A percentile compares a stretch with the other conserved stretches of the same genome.
Conservation (phyloP, 2,888 invertebrate species). For the Agonopterix heracliana region DNA sequence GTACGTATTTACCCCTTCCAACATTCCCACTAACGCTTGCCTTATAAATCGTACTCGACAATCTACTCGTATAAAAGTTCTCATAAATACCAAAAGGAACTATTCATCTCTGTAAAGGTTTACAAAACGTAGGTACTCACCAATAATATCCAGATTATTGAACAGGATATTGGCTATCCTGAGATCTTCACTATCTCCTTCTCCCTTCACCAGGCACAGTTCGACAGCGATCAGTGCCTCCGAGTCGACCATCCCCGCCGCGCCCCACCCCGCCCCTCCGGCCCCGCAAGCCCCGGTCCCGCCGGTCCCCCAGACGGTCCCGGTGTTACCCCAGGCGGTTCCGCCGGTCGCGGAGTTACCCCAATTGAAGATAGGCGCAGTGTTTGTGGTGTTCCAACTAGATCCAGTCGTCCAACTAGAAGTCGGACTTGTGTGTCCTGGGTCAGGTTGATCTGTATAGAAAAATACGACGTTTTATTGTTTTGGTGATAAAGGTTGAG, state of each 20-base stretch:
- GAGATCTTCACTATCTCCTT: slow-evolving; percentile 68
- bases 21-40: too few species aligned
- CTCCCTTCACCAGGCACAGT: slow-evolving; percentile 59
- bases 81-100: too few species aligned
- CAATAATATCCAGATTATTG: slow-evolving; percentile 95
- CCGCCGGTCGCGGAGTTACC: slow-evolving; percentile 72
- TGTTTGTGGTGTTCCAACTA: slow-evolving; percentile 28
- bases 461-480: too few species aligned
- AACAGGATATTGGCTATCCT: slow-evolving; percentile 93
- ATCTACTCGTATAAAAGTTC: too few species aligned
- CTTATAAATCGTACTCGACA: too few species aligned
- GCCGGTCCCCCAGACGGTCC: slow-evolving; percentile 86
- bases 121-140: slow-evolving; percentile 66
- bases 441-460: slow-evolving; percentile 23
- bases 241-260: slow-evolving; percentile 85
- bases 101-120: too few species aligned
- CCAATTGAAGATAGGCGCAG: slow-evolving; percentile 56
- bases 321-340: slow-evolving; percentile 77
- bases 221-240: slow-evolving; percentile 86
- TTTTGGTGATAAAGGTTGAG: too few species aligned
- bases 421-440: slow-evolving; percentile 36
- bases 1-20: too few species aligned
- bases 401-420: slow-evolving; percentile 33
- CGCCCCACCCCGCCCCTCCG: slow-evolving; percentile 76
- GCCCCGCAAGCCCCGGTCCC: slow-evolving; percentile 71